Evolutionary conservation across 2,888 invertebrate genomes (phyloP), one percentile per base, ranked within the genome.

Genomic region (Nomada lathburiana): DNA sequence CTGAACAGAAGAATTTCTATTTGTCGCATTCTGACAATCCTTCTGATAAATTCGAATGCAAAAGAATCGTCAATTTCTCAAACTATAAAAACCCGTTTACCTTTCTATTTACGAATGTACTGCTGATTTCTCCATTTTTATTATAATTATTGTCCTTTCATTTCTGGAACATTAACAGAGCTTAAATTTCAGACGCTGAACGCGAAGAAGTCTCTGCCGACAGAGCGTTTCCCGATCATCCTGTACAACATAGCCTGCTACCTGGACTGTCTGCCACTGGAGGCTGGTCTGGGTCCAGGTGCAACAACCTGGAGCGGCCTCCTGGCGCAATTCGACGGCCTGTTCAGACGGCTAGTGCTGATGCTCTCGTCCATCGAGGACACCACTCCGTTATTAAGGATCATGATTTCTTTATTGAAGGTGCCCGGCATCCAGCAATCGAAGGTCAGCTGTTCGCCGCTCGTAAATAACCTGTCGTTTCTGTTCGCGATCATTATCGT

Each of bases 161-260:
- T 36, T 36, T 36, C 47, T 47, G 0, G 47, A 47, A 26, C 26
- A 0, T 13, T 7, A 16, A 16, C 29, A 26, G 13, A 2, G 11
- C 4, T 47, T 44, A 44, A 62, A 76, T 93, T 95, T 83, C 94
- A 97, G 95, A 96, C 96, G 20, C 90, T 98, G 71, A 97, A 97
- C 88, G 96, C 96, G 2, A 96, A 96, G 90, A 98, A 98, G 94
- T 96, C 96, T 0, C 93, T 97, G 69, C 96, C 97, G 2, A 92
- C 95, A 29, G 96, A 97, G 89, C 95, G 95, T 65, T 94, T 99
- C 80, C 96, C 97, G 10, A 96, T 97, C 52, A 97, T 98, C 86
- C 95, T 98, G 75, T 96, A 97, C 92, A 99, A 99, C 94, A 96
- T 99, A 92, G 97, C 98, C 2, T 97, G 97, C 93, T 99, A 99